Conservation (phyloP, 1,140 invertebrate genomes). For the Calycopis cecrops region DNA sequence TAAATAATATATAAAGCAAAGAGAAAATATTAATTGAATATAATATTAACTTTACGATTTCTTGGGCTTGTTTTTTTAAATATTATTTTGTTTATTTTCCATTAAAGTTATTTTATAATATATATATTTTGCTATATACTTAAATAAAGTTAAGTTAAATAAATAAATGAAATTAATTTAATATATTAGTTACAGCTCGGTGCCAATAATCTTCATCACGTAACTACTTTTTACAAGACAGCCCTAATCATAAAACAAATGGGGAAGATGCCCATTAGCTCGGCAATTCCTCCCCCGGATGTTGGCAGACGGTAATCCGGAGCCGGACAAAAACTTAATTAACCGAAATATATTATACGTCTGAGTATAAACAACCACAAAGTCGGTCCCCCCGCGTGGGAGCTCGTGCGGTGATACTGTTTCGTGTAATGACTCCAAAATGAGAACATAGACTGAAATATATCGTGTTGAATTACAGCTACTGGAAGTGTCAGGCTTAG, state of each 20-base stretch:
- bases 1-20: slow-evolving; percentile 61
- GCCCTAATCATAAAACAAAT: neutral
- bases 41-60: too few relatives aligned
- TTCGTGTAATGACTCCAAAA: slow-evolving; percentile 74
- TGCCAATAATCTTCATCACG: neutral
- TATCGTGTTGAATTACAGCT: slow-evolving; percentile 26
- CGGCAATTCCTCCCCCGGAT: slow-evolving; percentile 11
- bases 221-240: neutral
- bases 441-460: slow-evolving; percentile 63
- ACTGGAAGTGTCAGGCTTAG: slow-evolving; percentile 12
- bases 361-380: slow-evolving; percentile 59
- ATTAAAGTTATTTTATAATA: too few relatives aligned
- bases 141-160: too few relatives aligned
- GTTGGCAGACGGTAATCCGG: slow-evolving; percentile 38
- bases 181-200: neutral
- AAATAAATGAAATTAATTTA: too few relatives aligned
- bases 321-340: slow-evolving; percentile 68
- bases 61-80: too few relatives aligned
- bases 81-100: too few relatives aligned
- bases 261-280: slow-evolving; percentile 17
- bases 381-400: slow-evolving; percentile 52
- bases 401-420: slow-evolving; percentile 66
- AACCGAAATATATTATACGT: slow-evolving; percentile 64
- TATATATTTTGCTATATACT: too few relatives aligned
- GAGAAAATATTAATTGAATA: slow-evolving; percentile 63